Base-by-base conservation (phyloP, 2,888 invertebrate species). In the Bembecia ichneumoniformis region DNA sequence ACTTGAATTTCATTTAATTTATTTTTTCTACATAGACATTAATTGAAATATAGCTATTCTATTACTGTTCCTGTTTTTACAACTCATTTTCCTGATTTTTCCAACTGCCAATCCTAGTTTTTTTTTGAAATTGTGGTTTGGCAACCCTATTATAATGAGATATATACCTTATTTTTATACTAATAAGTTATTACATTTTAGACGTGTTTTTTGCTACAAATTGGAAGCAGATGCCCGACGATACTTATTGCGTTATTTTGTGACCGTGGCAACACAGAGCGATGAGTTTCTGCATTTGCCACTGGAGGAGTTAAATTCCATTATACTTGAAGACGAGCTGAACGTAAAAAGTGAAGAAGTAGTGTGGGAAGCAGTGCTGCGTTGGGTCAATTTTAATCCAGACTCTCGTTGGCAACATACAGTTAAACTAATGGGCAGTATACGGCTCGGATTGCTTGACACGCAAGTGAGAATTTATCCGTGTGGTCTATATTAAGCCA, bases 291-390 rank as follows among this genome's bases (percentile, higher is more conserved):
- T 95, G 35, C 88, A 91, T 55, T 75, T 96, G 53, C 88, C 91
- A 4, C 84, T 94, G 20, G 90, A 92, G 13, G 94, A 96, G 68
- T 83, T 97, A 20, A 90, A 91, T 53, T 90, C 90, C 49, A 90
- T 97, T 48, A 92, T 96, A 55, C 90, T 93, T 46, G 93, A 94
- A 48, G 96, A 96, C 66, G 93, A 95, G 67, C 80, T 97, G 35
- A 96, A 96, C 71, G 95, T 95, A 0, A 94, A 95, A 60, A 94
- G 92, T 65, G 97, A 97, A 71, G 96, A 95, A 71, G 89, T 90
- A 0, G 95, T 95, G 1, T 96, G 96, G 96, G 94, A 95, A 66
- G 89, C 94, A 34, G 93, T 95, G 15, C 74, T 96, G 49, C 90
- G 93, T 46, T 97, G 97, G 97, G 95, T 97, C 51, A 92, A 96